These are phyloP conservation scores for Steromphala cineraria DNA, from an alignment of 2,888 invertebrate species.

Conservation along the genomic window DNA sequence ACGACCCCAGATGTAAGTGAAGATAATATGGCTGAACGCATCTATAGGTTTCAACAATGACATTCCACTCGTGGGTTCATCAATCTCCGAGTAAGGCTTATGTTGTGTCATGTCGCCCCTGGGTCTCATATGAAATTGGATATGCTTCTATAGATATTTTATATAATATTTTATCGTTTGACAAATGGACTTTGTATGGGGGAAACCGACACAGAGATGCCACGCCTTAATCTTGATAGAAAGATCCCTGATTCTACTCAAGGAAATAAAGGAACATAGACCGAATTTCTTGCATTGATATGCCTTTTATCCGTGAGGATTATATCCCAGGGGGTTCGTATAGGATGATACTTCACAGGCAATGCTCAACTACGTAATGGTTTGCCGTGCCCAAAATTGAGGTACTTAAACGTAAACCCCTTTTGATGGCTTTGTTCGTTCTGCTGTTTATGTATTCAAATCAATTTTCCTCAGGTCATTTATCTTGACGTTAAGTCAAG, in stretches of 20 bases:
- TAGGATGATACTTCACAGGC: no score
- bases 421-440: no score
- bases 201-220: neutral
- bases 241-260: neutral
- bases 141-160: neutral
- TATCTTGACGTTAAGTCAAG: no score
- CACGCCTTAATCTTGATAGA: neutral
- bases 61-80: neutral
- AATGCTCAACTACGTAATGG: no score
- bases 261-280: neutral
- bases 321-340: no score
- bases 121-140: neutral
- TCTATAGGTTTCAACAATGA: neutral
- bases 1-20: neutral
- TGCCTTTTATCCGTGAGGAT: no score
- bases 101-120: neutral
- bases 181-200: neutral
- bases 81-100: neutral
- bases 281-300: no score
- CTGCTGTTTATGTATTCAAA: no score
- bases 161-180: constrained; percentile 6
- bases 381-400: no score
- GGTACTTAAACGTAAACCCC: no score
- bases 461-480: no score
- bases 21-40: neutral